Evolutionary conservation across 2,888 invertebrate genomes (phyloP).

Genomic region (Cantharis flavilabris): DNA sequence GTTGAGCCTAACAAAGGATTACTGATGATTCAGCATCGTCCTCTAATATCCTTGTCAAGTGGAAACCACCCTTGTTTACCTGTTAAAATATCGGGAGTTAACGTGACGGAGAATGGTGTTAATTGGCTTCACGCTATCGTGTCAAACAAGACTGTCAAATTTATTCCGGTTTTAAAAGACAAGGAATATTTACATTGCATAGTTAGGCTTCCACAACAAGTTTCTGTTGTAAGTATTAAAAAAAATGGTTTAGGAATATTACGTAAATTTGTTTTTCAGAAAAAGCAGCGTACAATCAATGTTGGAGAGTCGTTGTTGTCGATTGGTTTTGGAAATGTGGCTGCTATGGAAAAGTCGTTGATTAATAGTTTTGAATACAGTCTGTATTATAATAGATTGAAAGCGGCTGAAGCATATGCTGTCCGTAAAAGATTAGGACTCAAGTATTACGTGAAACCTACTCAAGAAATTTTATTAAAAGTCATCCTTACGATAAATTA

Average conservation of each 20-base stretch:
- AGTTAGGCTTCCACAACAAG: conserved; percentile 48
- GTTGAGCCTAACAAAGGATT: conserved; percentile 53
- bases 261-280: conserved; percentile 38
- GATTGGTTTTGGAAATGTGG: conserved; percentile 72
- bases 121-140: conserved; percentile 56
- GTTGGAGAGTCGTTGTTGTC: conserved; percentile 60
- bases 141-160: conserved; percentile 51
- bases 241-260: background rate
- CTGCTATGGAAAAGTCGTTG: conserved; percentile 71
- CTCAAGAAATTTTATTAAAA: conserved; percentile 38
- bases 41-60: conserved; percentile 47
- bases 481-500: conserved; percentile 28
- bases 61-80: conserved; percentile 51
- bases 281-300: conserved; percentile 51
- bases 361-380: conserved; percentile 46
- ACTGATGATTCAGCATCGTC: conserved; percentile 54
- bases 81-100: conserved; percentile 59
- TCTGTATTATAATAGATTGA: conserved; percentile 53
- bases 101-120: conserved; percentile 57
- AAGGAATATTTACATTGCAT: conserved; percentile 56
- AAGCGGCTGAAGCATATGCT: conserved; percentile 56
- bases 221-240: conserved; percentile 41
- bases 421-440: conserved; percentile 57
- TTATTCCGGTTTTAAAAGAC: conserved; percentile 53
- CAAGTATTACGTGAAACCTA: conserved; percentile 57